These are phyloP conservation scores for Lasaia peninsularis DNA, from an alignment of 1,140 invertebrate species.

Conservation along the genomic window DNA sequence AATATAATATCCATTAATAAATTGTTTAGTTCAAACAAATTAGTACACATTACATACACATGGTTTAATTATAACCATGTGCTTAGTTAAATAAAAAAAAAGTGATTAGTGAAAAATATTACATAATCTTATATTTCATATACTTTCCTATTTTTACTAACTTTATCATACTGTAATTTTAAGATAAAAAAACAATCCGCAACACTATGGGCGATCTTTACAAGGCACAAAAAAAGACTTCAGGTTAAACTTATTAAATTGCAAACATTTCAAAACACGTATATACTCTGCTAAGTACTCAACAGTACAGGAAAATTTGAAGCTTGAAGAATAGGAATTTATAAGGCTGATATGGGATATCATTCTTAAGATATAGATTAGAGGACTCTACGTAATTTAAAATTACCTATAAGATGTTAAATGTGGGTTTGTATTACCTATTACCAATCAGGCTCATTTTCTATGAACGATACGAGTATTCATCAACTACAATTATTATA, in stretches of 20 bases:
- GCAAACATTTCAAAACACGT: constrained; percentile 42
- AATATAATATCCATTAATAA: constrained; percentile 21
- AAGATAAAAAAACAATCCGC: constrained; percentile 27
- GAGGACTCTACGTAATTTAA: constrained; percentile 13
- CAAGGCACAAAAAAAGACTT: constrained; percentile 69
- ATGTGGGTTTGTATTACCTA: constrained; percentile 1
- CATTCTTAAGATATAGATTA: constrained; percentile 16
- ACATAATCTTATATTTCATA: no score
- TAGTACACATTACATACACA: no score
- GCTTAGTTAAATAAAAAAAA: no score
- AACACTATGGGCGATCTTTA: constrained; percentile 41
- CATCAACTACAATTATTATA: background rate
- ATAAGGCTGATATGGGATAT: constrained; percentile 39
- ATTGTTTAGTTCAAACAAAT: no score
- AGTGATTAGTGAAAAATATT: no score
- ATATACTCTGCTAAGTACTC: constrained; percentile 43
- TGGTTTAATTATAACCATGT: no score
- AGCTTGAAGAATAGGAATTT: constrained; percentile 40
- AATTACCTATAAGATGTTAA: background rate
- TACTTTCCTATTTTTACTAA: no score
- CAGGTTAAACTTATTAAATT: constrained; percentile 41
- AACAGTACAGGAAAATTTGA: constrained; percentile 42
- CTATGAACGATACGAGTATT: background rate
- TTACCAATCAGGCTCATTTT: background rate
- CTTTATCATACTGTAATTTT: background rate